Conservation (phyloP, 2,888 invertebrate species). For the Biston betularia region DNA sequence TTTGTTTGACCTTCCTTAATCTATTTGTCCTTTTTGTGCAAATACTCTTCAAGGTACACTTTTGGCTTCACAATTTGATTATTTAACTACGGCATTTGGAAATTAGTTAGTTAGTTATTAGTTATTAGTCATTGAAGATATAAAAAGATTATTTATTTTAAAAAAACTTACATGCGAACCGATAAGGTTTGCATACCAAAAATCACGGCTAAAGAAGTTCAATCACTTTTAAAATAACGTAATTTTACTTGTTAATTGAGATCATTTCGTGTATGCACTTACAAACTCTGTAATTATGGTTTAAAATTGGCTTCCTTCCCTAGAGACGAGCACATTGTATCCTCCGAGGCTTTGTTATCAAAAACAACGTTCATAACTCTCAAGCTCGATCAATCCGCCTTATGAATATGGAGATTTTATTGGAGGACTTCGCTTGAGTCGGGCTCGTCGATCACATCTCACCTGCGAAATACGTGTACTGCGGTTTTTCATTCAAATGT, state of each 20-base stretch:
- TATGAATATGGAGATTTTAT: slow-evolving; percentile 14
- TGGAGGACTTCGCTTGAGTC: too few relatives aligned
- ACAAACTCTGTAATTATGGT: neutral
- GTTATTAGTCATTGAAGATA: slow-evolving; percentile 1
- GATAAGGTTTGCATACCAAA: too few relatives aligned
- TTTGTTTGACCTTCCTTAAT: slow-evolving; percentile 32
- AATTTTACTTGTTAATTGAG: neutral
- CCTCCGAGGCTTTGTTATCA: neutral
- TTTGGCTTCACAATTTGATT: slow-evolving; percentile 23
- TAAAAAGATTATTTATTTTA: neutral
- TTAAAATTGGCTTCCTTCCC: slow-evolving; percentile 1
- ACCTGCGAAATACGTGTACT: neutral
- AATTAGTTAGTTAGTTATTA: slow-evolving; percentile 8
- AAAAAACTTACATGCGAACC: too few relatives aligned
- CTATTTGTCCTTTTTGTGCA: slow-evolving; percentile 31
- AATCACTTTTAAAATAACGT: too few relatives aligned
- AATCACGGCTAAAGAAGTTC: too few relatives aligned
- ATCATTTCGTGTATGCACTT: neutral
- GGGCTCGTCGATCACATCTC: too few relatives aligned
- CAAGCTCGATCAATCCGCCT: neutral
- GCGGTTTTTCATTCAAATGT: neutral
- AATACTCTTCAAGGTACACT: slow-evolving; percentile 17
- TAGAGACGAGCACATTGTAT: neutral
- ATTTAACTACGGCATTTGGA: slow-evolving; percentile 4
- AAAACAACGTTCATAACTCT: neutral